These are phyloP conservation scores for Drepanosiphum platanoidis DNA, from an alignment of 2,888 invertebrate species.

Conservation along the genomic window DNA sequence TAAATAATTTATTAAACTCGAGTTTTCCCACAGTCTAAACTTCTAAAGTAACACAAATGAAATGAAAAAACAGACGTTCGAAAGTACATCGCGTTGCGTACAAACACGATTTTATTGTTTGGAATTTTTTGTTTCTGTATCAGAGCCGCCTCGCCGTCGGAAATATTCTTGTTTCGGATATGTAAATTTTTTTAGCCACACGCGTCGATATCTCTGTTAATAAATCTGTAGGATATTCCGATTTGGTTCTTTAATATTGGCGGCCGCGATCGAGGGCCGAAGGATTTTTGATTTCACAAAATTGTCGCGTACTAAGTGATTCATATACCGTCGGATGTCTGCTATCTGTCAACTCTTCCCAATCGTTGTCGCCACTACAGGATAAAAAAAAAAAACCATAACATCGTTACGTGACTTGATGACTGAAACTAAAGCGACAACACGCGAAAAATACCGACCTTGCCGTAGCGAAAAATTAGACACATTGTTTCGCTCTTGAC, in stretches of 20 bases:
- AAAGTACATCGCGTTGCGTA: background rate
- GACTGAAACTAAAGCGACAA: constrained; percentile 28
- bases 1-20: background rate
- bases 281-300: constrained; percentile 41
- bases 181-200: background rate
- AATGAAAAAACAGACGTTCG: background rate
- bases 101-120: background rate
- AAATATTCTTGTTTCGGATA: background rate
- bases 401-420: constrained; percentile 40
- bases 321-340: background rate
- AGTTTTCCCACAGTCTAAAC: background rate
- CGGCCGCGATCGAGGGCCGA: constrained; percentile 1
- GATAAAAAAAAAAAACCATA: constrained; percentile 20
- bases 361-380: background rate
- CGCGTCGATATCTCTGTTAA: background rate
- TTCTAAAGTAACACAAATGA: too few species aligned
- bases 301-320: constrained; percentile 38
- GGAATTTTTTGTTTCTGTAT: background rate
- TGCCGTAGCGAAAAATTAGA: constrained; percentile 8
- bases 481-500: constrained; percentile 54
- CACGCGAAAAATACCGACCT: constrained; percentile 53
- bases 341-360: constrained; percentile 2
- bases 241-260: constrained; percentile 34
- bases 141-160: background rate
- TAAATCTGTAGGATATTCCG: background rate